phyloP scores from a whole-genome alignment of 2,888 invertebrate genomes.

The Drosophila niveifrons region DNA sequence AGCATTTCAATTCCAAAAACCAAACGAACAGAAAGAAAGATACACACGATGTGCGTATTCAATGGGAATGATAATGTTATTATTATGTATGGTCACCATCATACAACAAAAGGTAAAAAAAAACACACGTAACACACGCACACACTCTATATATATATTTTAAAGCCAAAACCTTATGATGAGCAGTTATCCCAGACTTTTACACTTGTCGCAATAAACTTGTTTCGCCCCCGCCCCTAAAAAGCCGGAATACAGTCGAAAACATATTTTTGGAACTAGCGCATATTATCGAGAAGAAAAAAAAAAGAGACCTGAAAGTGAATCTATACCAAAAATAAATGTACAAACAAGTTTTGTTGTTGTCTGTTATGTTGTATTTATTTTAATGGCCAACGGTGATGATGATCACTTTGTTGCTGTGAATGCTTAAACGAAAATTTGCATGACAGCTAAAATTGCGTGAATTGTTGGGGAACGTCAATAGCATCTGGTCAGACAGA shows the following conservation, averaged over 20 bases:
- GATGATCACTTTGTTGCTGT: slow-evolving; percentile 16
- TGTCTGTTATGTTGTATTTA: too few species aligned
- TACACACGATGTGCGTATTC: slow-evolving; percentile 5
- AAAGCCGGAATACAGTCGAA: slow-evolving; percentile 17
- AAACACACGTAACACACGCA: slow-evolving; percentile 40
- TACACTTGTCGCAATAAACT: slow-evolving; percentile 68
- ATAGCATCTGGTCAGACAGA: slow-evolving; percentile 40
- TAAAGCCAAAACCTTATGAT: slow-evolving; percentile 24
- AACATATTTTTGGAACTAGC: slow-evolving; percentile 23
- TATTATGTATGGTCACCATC: slow-evolving; percentile 1
- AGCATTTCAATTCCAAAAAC: background rate
- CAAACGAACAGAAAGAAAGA: background rate
- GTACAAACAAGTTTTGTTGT: slow-evolving; percentile 16
- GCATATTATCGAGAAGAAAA: slow-evolving; percentile 21
- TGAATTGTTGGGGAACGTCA: slow-evolving; percentile 38
- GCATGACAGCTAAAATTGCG: slow-evolving; percentile 63
- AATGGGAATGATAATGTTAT: background rate
- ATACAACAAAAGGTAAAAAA: slow-evolving; percentile 6
- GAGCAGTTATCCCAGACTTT: slow-evolving; percentile 39
- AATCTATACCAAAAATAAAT: slow-evolving; percentile 46
- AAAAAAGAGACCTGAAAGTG: slow-evolving; percentile 46
- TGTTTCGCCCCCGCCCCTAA: slow-evolving; percentile 64
- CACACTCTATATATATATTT: background rate
- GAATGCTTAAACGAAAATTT: slow-evolving; percentile 51
- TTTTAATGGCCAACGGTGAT: slow-evolving; percentile 63